phyloP scores from a whole-genome alignment of 2,797 vertebrate genomes.

The Syngnathus acus region DNA sequence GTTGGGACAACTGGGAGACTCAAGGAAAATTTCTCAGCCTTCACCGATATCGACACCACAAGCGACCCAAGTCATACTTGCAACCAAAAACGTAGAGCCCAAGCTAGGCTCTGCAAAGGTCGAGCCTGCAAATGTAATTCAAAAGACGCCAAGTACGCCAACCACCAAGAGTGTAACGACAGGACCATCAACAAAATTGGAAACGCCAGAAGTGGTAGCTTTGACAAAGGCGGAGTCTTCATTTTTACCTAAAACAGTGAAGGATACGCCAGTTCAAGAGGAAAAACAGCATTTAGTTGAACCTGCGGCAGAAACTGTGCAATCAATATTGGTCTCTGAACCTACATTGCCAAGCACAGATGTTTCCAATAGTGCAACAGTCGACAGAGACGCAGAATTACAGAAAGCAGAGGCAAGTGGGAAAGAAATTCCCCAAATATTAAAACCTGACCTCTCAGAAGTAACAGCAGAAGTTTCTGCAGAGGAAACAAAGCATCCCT shows the following conservation, averaged over 20 bases:
- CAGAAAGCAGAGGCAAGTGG: slow-evolving; percentile 11
- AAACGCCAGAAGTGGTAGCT: slow-evolving; percentile 11
- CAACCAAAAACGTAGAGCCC: slow-evolving; percentile 30
- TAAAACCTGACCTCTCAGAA: neutral
- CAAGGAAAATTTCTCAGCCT: slow-evolving; percentile 63
- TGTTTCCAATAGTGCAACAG: slow-evolving; percentile 7
- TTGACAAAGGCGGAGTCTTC: slow-evolving; percentile 10
- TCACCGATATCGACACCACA: slow-evolving; percentile 41
- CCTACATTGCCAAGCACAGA: slow-evolving; percentile 17
- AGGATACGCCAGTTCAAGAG: slow-evolving; percentile 15
- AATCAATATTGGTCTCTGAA: neutral
- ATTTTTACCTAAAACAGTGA: slow-evolving; percentile 11
- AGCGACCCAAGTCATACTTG: slow-evolving; percentile 40
- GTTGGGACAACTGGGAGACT: slow-evolving; percentile 79
- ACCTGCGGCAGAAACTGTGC: slow-evolving; percentile 12
- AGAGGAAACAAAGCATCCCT: neutral
- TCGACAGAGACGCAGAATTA: slow-evolving; percentile 15
- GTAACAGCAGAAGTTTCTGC: neutral
- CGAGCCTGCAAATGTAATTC: slow-evolving; percentile 32
- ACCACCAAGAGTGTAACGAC: slow-evolving; percentile 9
- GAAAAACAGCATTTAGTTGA: slow-evolving; percentile 19
- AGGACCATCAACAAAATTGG: slow-evolving; percentile 12
- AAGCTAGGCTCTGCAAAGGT: slow-evolving; percentile 45
- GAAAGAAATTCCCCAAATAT: slow-evolving; percentile 13
- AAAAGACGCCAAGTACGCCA: slow-evolving; percentile 20